Evolutionary conservation across 2,888 invertebrate genomes (phyloP), one percentile per base, ranked within the genome.

Genomic region (Antheraea assamensis): DNA sequence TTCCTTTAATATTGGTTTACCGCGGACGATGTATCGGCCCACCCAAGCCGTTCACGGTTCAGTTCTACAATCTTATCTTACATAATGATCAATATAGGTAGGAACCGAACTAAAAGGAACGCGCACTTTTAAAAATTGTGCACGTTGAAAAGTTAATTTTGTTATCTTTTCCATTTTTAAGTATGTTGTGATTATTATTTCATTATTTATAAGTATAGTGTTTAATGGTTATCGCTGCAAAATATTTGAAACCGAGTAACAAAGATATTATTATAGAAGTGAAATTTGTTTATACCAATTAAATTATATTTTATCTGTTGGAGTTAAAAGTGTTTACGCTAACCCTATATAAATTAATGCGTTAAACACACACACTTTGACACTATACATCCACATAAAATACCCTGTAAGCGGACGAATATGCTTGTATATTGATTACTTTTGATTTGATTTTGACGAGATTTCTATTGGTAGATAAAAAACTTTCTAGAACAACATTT

Each of bases 1-100:
- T 76, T 88, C 91, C 85, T 76, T 74, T 78, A 79, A 83, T 82
- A 81, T 82, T 89, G 90, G 90, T 83, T 83, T 74, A 76, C 78
- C 78, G 84, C 81, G 81, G 80, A 80, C 81, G 80, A 83, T 86
- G 86, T 85, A 80, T 79, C 76, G 79, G 93, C 87, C 93, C 93
- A 93, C 93, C 93, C 93, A 93, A 77, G 86, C 78, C 77, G 88
- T 84, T 83, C 81, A 83, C 83, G 83, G 83, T 85, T 84, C 85
- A 84, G 88, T 90, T 88, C 88, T 87, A 88, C 87, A 87, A 89
- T 88, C 88, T 92, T 91, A 92, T 92, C 92, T 88, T 80, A 76
- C 76, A 81, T 86, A 86, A 87, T 88, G 86, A 92, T 90, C 91
- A 77, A 83, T 85, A 80, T 83, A 84, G 87, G 87, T 86, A 71